phyloP scores from a whole-genome alignment of 2,797 vertebrate genomes.

The Sparus aurata region DNA sequence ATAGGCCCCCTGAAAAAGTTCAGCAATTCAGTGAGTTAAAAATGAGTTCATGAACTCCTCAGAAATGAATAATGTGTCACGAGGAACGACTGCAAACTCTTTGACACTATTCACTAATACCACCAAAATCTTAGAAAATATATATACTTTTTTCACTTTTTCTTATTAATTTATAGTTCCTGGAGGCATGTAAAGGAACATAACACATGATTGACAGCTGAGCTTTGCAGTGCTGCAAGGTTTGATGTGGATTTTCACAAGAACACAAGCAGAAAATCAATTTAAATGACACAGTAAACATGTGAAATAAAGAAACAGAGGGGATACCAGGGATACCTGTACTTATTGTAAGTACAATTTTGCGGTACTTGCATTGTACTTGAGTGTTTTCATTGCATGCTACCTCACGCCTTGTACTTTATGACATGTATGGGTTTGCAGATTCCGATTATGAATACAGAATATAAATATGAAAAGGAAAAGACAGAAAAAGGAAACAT shows the following conservation, averaged over 20 bases:
- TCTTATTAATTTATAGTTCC: constrained; percentile 12
- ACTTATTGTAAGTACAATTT: no score
- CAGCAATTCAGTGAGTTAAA: constrained; percentile 34
- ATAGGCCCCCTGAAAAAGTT: constrained; percentile 35
- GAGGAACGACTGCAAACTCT: constrained; percentile 34
- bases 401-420: no score
- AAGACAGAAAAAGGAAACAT: no score
- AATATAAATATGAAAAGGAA: no score
- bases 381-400: no score
- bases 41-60: constrained; percentile 59
- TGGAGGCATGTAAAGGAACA: constrained; percentile 16
- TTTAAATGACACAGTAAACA: no score
- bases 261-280: no score
- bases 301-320: no score
- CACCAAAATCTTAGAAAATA: constrained; percentile 25
- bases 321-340: no score
- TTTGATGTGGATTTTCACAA: background rate
- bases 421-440: no score
- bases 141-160: background rate
- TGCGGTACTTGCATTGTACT: no score
- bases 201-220: constrained; percentile 8
- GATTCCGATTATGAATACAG: no score
- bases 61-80: constrained; percentile 45
- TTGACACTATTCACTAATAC: constrained; percentile 38
- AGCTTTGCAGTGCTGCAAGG: constrained; percentile 1